A percentile compares a stretch with the other conserved stretches of the same genome.
phyloP scores from a whole-genome alignment of 2,113 vertebrate genomes.

The Rutilus rutilus region DNA sequence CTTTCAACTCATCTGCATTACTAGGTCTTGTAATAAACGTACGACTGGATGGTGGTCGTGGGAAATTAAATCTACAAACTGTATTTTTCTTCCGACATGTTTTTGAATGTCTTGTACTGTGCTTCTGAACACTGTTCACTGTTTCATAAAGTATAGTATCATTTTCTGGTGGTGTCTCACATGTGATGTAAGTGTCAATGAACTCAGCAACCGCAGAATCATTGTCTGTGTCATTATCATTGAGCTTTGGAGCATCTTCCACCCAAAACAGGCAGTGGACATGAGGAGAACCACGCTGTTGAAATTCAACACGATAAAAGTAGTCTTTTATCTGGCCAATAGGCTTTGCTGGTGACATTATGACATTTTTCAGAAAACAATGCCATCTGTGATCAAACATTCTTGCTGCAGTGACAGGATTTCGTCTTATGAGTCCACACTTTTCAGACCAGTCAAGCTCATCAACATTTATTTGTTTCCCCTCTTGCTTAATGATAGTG shows the following conservation, averaged over 20 bases:
- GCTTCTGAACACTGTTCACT: constrained; percentile 38
- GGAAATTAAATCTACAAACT: constrained; percentile 46
- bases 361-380: no score
- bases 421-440: no score
- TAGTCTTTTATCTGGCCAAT: no score
- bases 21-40: constrained; percentile 11
- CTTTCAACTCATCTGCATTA: no score
- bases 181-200: constrained; percentile 33
- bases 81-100: constrained; percentile 43
- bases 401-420: no score
- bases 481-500: neutral
- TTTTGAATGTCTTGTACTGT: constrained; percentile 43
- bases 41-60: constrained; percentile 13
- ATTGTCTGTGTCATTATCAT: neutral
- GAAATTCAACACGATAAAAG: no score
- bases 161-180: constrained; percentile 8
- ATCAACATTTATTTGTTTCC: no score
- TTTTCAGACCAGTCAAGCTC: no score
- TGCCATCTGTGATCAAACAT: no score
- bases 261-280: no score
- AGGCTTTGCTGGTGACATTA: no score
- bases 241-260: neutral
- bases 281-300: no score
- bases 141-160: constrained; percentile 11
- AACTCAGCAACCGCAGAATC: neutral